These are phyloP conservation scores for Drosophila rhopaloa DNA, from an alignment of 1,140 invertebrate genomes.

Conservation along the genomic window DNA sequence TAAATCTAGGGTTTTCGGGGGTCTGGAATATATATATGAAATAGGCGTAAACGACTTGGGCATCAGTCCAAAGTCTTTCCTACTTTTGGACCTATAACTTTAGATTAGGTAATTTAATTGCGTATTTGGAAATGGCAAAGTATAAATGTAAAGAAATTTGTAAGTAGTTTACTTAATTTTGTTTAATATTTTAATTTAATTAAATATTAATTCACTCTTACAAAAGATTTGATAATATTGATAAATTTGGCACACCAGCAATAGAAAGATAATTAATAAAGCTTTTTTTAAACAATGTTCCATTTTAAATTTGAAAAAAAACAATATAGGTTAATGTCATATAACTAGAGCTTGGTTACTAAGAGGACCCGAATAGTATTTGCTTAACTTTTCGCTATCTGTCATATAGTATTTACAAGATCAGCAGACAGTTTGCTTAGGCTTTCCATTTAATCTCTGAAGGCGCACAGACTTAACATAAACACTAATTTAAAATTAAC, in stretches of 20 bases:
- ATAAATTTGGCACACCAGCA: too few species aligned
- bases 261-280: too few species aligned
- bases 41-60: background rate
- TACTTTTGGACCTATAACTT: background rate
- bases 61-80: too few species aligned
- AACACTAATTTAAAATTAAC: slow-evolving; percentile 26
- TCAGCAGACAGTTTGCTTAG: background rate
- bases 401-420: background rate
- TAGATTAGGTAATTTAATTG: background rate
- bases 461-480: slow-evolving; percentile 17
- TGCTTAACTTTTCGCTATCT: slow-evolving; percentile 5
- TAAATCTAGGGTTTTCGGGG: slow-evolving; percentile 7
- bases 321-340: too few species aligned
- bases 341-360: background rate
- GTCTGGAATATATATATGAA: background rate
- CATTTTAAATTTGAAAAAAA: too few species aligned
- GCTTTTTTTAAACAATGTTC: too few species aligned
- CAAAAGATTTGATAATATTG: too few species aligned
- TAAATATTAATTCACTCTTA: too few species aligned
- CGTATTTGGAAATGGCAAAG: background rate
- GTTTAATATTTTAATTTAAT: too few species aligned
- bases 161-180: too few species aligned
- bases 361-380: background rate
- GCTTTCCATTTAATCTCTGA: slow-evolving; percentile 22
- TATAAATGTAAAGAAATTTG: too few species aligned